These are phyloP conservation scores for Ornithoptera priamus DNA, from an alignment of 2,888 invertebrate species.

Conservation along the genomic window DNA sequence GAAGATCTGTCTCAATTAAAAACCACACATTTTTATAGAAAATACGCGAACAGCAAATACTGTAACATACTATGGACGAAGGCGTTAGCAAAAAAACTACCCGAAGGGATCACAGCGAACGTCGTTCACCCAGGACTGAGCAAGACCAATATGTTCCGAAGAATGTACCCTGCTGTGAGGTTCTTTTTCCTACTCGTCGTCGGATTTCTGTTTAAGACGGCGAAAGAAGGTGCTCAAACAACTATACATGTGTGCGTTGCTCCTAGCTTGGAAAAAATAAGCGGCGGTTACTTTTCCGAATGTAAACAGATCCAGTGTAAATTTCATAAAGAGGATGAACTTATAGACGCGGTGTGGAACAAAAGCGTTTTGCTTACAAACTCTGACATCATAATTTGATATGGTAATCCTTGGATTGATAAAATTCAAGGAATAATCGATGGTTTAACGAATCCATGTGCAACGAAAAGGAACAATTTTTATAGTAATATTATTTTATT, in stretches of 20 bases:
- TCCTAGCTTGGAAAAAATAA: constrained; percentile 83
- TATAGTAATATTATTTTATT: background rate
- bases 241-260: constrained; percentile 85
- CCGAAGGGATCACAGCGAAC: constrained; percentile 84
- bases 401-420: background rate
- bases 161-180: constrained; percentile 61
- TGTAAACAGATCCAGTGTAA: constrained; percentile 71
- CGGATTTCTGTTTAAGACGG: constrained; percentile 82
- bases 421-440: background rate
- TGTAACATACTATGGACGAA: constrained; percentile 61
- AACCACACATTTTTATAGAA: constrained; percentile 3
- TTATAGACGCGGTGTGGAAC: constrained; percentile 4
- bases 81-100: constrained; percentile 56
- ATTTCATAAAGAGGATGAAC: constrained; percentile 11
- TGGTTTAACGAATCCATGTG: background rate
- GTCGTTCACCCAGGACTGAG: constrained; percentile 91
- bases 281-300: constrained; percentile 88
- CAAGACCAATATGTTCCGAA: constrained; percentile 87
- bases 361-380: constrained; percentile 16
- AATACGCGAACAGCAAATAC: constrained; percentile 61
- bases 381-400: background rate
- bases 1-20: constrained; percentile 34
- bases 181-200: constrained; percentile 78
- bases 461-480: background rate
- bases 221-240: constrained; percentile 89